Evolutionary conservation across 2,113 vertebrate species (phyloP).

Genomic region (Anolis carolinensis): DNA sequence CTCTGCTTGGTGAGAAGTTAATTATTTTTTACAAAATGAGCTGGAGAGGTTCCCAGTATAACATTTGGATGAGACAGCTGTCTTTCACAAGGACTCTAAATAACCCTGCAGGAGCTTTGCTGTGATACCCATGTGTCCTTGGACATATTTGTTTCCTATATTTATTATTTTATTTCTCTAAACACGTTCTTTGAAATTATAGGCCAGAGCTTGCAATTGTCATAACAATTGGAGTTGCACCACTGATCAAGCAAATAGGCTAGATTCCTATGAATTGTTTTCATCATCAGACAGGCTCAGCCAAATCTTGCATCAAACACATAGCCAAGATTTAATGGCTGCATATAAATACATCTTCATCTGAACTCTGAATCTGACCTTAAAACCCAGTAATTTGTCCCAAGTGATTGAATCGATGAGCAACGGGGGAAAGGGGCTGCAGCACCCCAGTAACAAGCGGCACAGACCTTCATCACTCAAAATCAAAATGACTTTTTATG

Average conservation of each 20-base stretch:
- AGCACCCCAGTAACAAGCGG: too few relatives aligned
- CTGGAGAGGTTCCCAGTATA: slow-evolving; percentile 7
- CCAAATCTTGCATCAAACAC: too few relatives aligned
- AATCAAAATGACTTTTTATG: too few relatives aligned
- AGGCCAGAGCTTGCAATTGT: background rate
- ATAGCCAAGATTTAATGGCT: too few relatives aligned
- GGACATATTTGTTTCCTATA: background rate
- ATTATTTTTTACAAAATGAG: background rate
- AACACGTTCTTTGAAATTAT: background rate
- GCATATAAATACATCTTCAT: too few relatives aligned
- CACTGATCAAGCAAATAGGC: background rate
- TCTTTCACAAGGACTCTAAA: background rate
- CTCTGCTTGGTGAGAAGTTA: slow-evolving; percentile 83
- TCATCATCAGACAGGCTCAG: too few relatives aligned
- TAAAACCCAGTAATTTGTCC: too few relatives aligned
- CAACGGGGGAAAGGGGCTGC: too few relatives aligned
- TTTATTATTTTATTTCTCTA: slow-evolving; percentile 2
- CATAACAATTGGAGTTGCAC: background rate
- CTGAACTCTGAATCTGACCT: too few relatives aligned
- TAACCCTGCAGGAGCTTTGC: background rate
- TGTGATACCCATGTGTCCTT: background rate
- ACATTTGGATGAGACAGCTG: background rate
- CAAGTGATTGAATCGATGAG: too few relatives aligned
- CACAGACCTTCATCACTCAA: too few relatives aligned
- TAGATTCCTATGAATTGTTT: too few relatives aligned